These are phyloP conservation scores for Buphagus erythrorhynchus DNA, from an alignment of 2,797 vertebrate genomes.

Conservation along the genomic window DNA sequence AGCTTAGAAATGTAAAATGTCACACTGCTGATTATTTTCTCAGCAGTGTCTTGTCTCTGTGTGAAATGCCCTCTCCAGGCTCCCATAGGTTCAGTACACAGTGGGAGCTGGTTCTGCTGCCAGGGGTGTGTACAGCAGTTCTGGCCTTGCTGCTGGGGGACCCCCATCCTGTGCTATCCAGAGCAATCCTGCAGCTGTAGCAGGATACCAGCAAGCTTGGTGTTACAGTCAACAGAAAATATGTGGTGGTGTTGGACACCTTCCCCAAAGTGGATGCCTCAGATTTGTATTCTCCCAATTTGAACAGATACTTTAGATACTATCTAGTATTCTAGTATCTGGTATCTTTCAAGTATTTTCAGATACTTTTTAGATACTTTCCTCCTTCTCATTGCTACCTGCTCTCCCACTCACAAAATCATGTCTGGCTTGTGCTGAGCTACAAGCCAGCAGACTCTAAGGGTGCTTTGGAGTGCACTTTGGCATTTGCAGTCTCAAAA, in stretches of 20 bases:
- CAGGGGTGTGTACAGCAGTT: neutral
- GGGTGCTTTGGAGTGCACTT: neutral
- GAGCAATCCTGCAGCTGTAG: neutral
- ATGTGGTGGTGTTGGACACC: fast-evolving
- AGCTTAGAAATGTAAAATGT: neutral
- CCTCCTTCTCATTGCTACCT: neutral
- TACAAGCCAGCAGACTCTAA: neutral
- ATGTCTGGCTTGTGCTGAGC: neutral
- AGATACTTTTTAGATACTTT: neutral
- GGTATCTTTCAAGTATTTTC: too few relatives aligned
- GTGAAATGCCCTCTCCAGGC: neutral
- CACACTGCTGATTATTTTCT: neutral
- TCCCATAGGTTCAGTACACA: neutral
- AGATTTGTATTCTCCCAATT: neutral
- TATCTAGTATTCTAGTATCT: too few relatives aligned
- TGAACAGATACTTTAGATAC: too few relatives aligned
- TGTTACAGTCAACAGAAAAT: neutral
- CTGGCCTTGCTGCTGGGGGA: neutral
- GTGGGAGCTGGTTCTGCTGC: neutral
- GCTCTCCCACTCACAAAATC: neutral
- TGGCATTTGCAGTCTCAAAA: neutral
- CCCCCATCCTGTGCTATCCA: neutral
- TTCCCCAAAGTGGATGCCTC: neutral
- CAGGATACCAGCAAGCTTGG: neutral
- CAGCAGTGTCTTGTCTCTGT: neutral